These are phyloP conservation scores for Rhynchopsitta pachyrhyncha DNA, from an alignment of 2,113 vertebrate species.

Conservation along the genomic window DNA sequence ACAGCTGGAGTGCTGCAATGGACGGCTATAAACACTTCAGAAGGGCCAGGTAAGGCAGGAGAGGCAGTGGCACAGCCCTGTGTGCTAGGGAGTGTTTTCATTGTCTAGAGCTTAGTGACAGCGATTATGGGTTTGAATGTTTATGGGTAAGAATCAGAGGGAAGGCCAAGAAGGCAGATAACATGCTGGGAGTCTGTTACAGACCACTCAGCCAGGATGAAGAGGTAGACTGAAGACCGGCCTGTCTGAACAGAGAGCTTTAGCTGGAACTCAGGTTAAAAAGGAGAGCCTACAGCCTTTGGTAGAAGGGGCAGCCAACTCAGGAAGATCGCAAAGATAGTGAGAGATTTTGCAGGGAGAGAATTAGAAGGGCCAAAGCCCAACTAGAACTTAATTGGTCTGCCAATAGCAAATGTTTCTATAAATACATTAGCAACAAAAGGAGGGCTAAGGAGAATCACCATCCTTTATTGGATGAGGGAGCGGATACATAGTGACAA, in stretches of 20 bases:
- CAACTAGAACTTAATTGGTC: neutral
- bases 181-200: neutral
- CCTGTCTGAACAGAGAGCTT: neutral
- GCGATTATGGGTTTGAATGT: neutral
- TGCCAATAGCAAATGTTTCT: neutral
- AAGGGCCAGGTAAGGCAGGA: neutral
- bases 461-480: neutral
- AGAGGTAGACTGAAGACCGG: neutral
- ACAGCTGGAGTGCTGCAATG: neutral
- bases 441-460: neutral
- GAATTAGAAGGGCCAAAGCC: neutral
- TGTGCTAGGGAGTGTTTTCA: neutral
- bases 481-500: neutral
- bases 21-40: neutral
- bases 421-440: neutral
- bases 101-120: neutral
- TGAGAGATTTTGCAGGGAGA: neutral
- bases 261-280: neutral
- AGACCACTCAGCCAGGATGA: neutral
- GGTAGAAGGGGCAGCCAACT: neutral
- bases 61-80: neutral
- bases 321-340: neutral
- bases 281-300: neutral
- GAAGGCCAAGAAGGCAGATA: neutral
- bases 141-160: neutral